A percentile compares a stretch with the other conserved stretches of the same genome.
These are phyloP conservation scores for Ligdia adustata DNA, from an alignment of 2,888 invertebrate species.

Conservation along the genomic window DNA sequence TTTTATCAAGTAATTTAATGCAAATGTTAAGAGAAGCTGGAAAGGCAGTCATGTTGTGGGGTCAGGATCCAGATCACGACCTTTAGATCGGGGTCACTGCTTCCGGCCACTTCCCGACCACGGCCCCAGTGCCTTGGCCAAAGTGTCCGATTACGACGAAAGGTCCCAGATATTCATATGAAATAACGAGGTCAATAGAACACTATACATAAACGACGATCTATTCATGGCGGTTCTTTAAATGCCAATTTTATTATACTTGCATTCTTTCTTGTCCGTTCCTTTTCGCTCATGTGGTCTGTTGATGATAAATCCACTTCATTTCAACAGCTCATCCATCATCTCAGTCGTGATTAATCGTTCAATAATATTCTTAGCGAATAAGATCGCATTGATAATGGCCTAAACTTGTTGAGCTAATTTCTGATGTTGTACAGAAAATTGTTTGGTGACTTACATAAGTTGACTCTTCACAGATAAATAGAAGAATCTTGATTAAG, in stretches of 20 bases:
- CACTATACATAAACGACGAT: neutral
- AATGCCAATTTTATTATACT: neutral
- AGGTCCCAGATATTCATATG: constrained; percentile 17
- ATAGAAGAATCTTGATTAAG: too few relatives aligned
- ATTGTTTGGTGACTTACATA: too few relatives aligned
- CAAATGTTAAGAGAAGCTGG: constrained; percentile 20
- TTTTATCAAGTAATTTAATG: constrained; percentile 28
- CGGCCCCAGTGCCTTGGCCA: constrained; percentile 36
- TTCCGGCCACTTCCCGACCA: constrained; percentile 44
- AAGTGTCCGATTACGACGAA: constrained; percentile 28
- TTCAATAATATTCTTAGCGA: constrained; percentile 1
- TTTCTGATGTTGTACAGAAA: too few relatives aligned
- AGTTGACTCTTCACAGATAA: too few relatives aligned
- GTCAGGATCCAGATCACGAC: constrained; percentile 46
- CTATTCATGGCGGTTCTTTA: neutral
- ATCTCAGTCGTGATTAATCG: constrained; percentile 4
- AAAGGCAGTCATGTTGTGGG: constrained; percentile 12
- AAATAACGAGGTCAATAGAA: neutral
- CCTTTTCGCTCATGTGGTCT: neutral
- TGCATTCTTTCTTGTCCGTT: neutral
- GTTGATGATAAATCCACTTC: constrained; percentile 8
- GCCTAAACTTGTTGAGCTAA: neutral
- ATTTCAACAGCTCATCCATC: constrained; percentile 2
- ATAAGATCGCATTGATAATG: neutral
- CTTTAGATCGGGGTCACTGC: constrained; percentile 56